Evolutionary conservation across 2,888 invertebrate species (phyloP).

Genomic region (Ornithoptera priamus): DNA sequence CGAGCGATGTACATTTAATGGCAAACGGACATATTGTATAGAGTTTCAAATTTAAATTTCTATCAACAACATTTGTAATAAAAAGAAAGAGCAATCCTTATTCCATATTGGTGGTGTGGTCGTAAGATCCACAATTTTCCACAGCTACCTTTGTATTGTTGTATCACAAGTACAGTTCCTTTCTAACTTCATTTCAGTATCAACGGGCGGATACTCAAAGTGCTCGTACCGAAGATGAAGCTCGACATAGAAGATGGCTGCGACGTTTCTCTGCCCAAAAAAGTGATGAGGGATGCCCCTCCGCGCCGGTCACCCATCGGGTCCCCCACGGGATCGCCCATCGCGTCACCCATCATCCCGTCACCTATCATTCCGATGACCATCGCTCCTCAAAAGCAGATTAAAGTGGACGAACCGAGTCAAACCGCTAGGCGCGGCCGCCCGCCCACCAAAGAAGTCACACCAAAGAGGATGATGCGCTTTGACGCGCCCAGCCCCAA

Average conservation of each 20-base stretch:
- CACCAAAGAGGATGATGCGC: conserved; percentile 33
- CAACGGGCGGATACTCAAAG: conserved; percentile 60
- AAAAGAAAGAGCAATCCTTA: too few species aligned
- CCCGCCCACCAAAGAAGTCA: not conserved
- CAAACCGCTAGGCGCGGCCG: not conserved
- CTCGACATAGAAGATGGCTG: conserved; percentile 39
- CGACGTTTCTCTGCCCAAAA: conserved; percentile 39
- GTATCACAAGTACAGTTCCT: too few species aligned
- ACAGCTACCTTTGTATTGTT: too few species aligned
- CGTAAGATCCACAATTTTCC: too few species aligned
- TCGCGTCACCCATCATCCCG: not conserved
- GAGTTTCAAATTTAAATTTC: too few species aligned
- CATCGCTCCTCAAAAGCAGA: not conserved
- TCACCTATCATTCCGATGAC: too few species aligned
- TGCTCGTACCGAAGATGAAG: conserved; percentile 64
- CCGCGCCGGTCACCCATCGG: conserved; percentile 17
- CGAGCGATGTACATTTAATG: too few species aligned
- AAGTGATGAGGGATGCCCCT: conserved; percentile 27
- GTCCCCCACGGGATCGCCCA: too few species aligned
- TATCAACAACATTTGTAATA: too few species aligned
- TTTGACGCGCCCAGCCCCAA: conserved; percentile 71
- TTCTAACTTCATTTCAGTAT: conserved; percentile 36
- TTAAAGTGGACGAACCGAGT: not conserved
- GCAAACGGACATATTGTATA: too few species aligned
- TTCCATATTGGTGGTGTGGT: too few species aligned